Evolutionary conservation across 2,888 invertebrate genomes (phyloP).

Genomic region (Heliconius cydno): DNA sequence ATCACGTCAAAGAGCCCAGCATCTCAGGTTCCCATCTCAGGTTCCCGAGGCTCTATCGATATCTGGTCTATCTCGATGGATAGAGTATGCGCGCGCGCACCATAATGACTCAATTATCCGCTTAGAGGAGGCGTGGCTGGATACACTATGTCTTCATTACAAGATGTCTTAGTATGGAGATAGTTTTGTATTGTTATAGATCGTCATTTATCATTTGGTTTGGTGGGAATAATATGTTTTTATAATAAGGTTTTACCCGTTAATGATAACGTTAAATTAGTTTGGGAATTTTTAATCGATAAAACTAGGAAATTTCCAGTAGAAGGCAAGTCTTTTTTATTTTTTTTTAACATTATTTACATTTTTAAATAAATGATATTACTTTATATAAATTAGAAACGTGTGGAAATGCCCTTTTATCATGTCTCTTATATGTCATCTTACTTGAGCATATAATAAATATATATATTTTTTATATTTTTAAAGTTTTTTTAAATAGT

Average conservation of each 20-base stretch:
- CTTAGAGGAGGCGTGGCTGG: slow-evolving; percentile 77
- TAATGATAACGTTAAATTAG: neutral
- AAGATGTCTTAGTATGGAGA: slow-evolving; percentile 50
- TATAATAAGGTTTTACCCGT: slow-evolving; percentile 1
- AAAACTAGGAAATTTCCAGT: neutral
- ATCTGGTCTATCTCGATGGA: slow-evolving; percentile 66
- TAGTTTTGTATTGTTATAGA: slow-evolving; percentile 32
- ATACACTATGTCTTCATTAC: slow-evolving; percentile 80
- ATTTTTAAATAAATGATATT: too few relatives aligned
- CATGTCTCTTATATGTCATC: too few relatives aligned
- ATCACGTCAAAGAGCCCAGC: slow-evolving; percentile 29
- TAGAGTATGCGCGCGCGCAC: slow-evolving; percentile 71
- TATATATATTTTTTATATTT: too few relatives aligned
- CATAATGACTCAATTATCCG: slow-evolving; percentile 84
- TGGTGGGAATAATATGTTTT: neutral
- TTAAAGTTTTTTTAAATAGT: too few relatives aligned
- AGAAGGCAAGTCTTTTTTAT: neutral
- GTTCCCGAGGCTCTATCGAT: slow-evolving; percentile 63
- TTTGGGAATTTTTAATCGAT: neutral
- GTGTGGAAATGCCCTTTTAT: too few relatives aligned
- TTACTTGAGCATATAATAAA: too few relatives aligned
- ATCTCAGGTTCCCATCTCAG: slow-evolving; percentile 33
- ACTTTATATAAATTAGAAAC: too few relatives aligned
- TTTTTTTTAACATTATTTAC: too few relatives aligned
- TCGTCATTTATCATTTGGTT: neutral